Evolutionary conservation across 1,140 invertebrate species (phyloP), one percentile per base, ranked within the genome.

Genomic region (Centruroides vittatus): DNA sequence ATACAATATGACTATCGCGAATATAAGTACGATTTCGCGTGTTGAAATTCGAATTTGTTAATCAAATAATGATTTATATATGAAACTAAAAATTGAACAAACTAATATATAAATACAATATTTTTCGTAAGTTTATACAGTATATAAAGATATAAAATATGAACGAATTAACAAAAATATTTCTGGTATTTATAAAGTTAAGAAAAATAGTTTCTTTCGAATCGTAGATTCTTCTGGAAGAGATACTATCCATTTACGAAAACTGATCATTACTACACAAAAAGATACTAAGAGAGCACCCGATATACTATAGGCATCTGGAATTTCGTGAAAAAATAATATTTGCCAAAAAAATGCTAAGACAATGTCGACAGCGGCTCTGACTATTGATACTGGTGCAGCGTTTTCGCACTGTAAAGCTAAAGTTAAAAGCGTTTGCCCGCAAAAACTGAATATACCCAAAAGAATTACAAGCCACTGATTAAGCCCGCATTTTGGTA

Each of bases 291-390:
- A 76, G 57, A 88, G 70, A 13, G 88, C 88, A 4, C 89, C 89
- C 46, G 81, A 76, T 35, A 92, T 74, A 48, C 87, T 91, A 70
- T 81, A 89, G 58, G 77, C 78, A 70, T 86, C 89, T n/a, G 88
- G 89, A 62, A 86, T 81, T 72, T 91, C 86, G 66, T 86, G 79
- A 68, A 91, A 65, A 46, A 66, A 66, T 54, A 66, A 59, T 1
- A 69, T 65, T 73, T 93, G 88, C 88, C 89, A 93, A 59, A 91
- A 78, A 71, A 93, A 93, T 10, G 89, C 89, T 74, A 92, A 89
- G 0, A 93, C 86, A 63, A 93, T 92, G 72, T 92, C 89, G 35
- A 86, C 85, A 49, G 88, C 88, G 23, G 65, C 60, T 13, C 89
- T 78, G 11, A 88, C 88, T 61, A 93, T 89, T 1, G 90, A 85